Conservation (phyloP, 2,888 invertebrate genomes). For the Gari tellinella region DNA sequence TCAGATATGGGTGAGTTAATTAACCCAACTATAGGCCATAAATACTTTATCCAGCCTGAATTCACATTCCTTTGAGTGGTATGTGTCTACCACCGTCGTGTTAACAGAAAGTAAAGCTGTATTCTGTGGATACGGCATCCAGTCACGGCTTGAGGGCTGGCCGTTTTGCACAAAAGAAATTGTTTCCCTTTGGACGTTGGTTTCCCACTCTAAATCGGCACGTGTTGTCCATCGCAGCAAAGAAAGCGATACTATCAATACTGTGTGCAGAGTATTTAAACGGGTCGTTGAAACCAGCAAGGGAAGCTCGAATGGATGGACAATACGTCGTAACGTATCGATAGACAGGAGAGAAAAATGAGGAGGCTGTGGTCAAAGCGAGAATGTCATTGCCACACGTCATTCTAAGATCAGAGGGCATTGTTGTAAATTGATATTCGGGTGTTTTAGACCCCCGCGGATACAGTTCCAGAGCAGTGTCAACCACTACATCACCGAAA, state of each 20-base stretch:
- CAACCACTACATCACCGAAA: conserved; percentile 31
- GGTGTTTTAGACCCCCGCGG: conserved; percentile 56
- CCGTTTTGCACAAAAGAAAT: conserved; percentile 35
- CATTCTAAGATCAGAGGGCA: conserved; percentile 77
- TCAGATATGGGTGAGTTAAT: too few relatives aligned
- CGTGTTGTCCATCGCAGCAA: conserved; percentile 15
- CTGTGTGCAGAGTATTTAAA: conserved; percentile 34
- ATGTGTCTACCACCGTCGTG: conserved; percentile 8
- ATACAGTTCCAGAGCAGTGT: conserved; percentile 64
- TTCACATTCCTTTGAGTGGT: conserved; percentile 35
- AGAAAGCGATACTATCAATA: conserved; percentile 37
- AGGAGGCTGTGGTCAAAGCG: conserved; percentile 50
- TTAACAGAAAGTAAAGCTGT: conserved; percentile 28
- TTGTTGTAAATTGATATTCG: conserved; percentile 72
- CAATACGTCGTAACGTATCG: conserved; percentile 66
- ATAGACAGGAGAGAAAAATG: too few relatives aligned
- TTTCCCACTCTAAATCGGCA: conserved; percentile 19
- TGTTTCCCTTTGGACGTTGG: conserved; percentile 21
- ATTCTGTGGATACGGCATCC: conserved; percentile 28
- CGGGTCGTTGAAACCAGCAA: conserved; percentile 9
- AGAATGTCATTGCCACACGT: conserved; percentile 72
- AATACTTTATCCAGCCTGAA: conserved; percentile 50
- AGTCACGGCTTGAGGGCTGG: conserved; percentile 12
- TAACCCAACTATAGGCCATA: conserved; percentile 50
- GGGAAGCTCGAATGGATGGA: neutral